A percentile compares a stretch with the other conserved stretches of the same genome.
phyloP scores from a whole-genome alignment of 1,140 invertebrate genomes.

The Stegodyphus mimosarum region DNA sequence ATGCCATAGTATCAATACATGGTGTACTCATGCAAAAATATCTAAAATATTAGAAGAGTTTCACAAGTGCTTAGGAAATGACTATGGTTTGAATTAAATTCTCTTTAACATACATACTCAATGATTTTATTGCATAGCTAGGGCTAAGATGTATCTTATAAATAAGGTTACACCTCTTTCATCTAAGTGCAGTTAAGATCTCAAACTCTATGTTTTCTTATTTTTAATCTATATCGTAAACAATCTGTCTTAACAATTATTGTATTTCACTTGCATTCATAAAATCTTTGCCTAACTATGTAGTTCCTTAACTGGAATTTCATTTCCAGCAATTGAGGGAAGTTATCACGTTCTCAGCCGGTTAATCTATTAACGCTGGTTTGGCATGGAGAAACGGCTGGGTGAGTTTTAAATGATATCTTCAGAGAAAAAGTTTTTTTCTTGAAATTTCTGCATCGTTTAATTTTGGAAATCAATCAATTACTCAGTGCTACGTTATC shows the following conservation, averaged over 20 bases:
- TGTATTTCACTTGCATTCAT: background rate
- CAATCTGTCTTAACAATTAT: slow-evolving; percentile 16
- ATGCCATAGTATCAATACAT: slow-evolving; percentile 33
- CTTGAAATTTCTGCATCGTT: slow-evolving; percentile 20
- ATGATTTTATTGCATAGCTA: slow-evolving; percentile 18
- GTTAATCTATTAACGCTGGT: background rate
- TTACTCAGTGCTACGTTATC: slow-evolving; percentile 48
- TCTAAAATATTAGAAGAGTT: slow-evolving; percentile 47
- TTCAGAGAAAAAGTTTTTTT: slow-evolving; percentile 16
- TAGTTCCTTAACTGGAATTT: background rate
- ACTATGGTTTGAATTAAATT: slow-evolving; percentile 38
- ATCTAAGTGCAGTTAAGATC: slow-evolving; percentile 42
- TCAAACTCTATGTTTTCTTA: slow-evolving; percentile 47
- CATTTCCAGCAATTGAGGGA: background rate
- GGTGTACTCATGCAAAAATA: slow-evolving; percentile 53
- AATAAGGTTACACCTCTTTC: slow-evolving; percentile 6
- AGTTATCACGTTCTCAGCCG: background rate
- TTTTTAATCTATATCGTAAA: slow-evolving; percentile 29
- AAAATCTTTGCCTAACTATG: slow-evolving; percentile 4
- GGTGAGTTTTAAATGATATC: slow-evolving; percentile 1
- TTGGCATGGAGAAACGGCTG: slow-evolving; percentile 4
- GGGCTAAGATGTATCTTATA: slow-evolving; percentile 30
- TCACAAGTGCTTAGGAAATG: slow-evolving; percentile 29
- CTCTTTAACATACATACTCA: slow-evolving; percentile 30
- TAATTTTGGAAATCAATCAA: slow-evolving; percentile 37